These are phyloP conservation scores for Sebastes oblongus DNA, from an alignment of 2,797 vertebrate species.

Conservation along the genomic window DNA sequence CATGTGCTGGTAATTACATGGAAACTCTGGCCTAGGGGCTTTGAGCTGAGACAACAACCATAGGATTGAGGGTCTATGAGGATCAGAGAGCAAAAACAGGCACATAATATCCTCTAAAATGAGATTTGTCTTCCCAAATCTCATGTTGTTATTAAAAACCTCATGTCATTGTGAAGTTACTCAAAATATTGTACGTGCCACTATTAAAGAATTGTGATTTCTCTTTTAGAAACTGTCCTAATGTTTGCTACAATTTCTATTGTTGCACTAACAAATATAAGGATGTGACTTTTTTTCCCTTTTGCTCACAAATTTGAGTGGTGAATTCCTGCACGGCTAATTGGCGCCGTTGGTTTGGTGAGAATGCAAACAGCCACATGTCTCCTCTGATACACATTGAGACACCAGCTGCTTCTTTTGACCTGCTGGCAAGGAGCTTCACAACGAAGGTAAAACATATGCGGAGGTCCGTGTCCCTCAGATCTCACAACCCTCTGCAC, in stretches of 20 bases:
- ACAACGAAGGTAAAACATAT: slow-evolving; percentile 3
- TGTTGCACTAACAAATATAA: neutral
- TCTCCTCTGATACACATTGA: slow-evolving; percentile 15
- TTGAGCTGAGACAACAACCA: slow-evolving; percentile 41
- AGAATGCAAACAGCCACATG: slow-evolving; percentile 29
- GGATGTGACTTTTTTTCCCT: neutral
- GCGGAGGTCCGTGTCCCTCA: neutral
- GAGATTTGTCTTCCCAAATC: neutral
- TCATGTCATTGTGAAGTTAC: neutral
- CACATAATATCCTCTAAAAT: neutral
- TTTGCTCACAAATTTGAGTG: neutral
- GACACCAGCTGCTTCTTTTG: slow-evolving; percentile 32
- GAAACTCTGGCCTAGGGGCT: slow-evolving; percentile 36
- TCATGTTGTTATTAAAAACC: neutral
- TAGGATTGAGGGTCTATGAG: neutral
- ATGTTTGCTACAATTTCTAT: neutral
- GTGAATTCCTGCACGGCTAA: neutral
- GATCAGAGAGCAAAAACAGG: slow-evolving; percentile 5
- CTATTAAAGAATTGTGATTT: neutral
- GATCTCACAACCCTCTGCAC: neutral
- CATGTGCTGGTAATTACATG: slow-evolving; percentile 64
- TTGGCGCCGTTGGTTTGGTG: neutral
- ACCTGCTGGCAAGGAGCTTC: slow-evolving; percentile 10
- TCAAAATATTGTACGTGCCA: neutral
- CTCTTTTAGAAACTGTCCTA: neutral